phyloP scores from a whole-genome alignment of 2,888 invertebrate genomes.

The Melinopterus prodromus region DNA sequence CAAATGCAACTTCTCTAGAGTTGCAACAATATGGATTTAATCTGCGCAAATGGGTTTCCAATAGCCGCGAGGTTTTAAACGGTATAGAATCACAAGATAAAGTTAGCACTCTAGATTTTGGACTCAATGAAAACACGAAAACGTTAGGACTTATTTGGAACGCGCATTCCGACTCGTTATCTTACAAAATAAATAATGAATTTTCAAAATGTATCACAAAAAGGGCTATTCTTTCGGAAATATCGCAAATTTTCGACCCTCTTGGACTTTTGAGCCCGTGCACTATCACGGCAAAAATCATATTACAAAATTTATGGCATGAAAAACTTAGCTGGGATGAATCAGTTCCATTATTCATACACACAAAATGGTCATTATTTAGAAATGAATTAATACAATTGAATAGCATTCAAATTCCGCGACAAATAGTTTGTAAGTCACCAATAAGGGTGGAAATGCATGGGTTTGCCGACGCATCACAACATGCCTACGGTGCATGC shows the following conservation, averaged over 20 bases:
- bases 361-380: conserved; percentile 26
- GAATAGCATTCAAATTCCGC: conserved; percentile 24
- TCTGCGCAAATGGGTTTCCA: conserved; percentile 46
- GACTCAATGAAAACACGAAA: conserved; percentile 21
- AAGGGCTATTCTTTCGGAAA: conserved; percentile 34
- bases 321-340: conserved; percentile 47
- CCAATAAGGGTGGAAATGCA: conserved; percentile 38
- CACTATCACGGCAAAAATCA: conserved; percentile 43
- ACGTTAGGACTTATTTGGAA: conserved; percentile 34
- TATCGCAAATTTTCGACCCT: conserved; percentile 44
- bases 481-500: conserved; percentile 30
- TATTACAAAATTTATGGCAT: conserved; percentile 46
- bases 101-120: not conserved
- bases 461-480: conserved; percentile 41
- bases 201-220: conserved; percentile 24
- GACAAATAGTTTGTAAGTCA: not conserved
- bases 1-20: conserved; percentile 11
- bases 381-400: conserved; percentile 27
- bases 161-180: conserved; percentile 17
- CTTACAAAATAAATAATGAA: not conserved
- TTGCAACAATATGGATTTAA: conserved; percentile 34
- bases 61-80: conserved; percentile 21
- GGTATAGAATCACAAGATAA: not conserved
- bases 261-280: conserved; percentile 44
- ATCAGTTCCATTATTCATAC: conserved; percentile 39